Evolutionary conservation across 1,140 invertebrate species (phyloP).

Genomic region (Pantala flavescens): DNA sequence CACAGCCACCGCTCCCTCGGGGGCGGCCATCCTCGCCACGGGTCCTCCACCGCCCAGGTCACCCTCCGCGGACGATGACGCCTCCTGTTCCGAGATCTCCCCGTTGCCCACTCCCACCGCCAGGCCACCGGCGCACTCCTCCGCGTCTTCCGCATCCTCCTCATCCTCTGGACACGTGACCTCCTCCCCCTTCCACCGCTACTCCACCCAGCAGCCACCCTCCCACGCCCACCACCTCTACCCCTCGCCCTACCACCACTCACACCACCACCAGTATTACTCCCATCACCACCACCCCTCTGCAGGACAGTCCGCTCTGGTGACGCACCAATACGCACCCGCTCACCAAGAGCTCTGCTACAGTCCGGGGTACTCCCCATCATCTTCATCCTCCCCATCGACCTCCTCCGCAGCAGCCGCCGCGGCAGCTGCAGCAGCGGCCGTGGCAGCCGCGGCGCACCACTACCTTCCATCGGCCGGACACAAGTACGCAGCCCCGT

Average conservation of each 20-base stretch:
- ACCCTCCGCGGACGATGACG: slow-evolving; percentile 21
- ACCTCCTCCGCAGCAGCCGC: slow-evolving; percentile 30
- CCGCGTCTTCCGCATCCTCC: slow-evolving; percentile 1
- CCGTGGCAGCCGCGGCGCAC: not conserved
- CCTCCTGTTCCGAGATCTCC: not conserved
- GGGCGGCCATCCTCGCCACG: slow-evolving; percentile 36
- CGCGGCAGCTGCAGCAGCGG: slow-evolving; percentile 29
- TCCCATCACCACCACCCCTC: not conserved
- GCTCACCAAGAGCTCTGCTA: slow-evolving; percentile 45
- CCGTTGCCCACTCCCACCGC: not conserved
- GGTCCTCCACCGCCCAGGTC: slow-evolving; percentile 32
- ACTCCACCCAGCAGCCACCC: slow-evolving; percentile 15
- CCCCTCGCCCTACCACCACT: not conserved
- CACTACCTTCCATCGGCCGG: not conserved
- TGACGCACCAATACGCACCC: not conserved
- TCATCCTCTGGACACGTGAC: slow-evolving; percentile 13
- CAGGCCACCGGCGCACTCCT: not conserved
- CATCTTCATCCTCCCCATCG: slow-evolving; percentile 28
- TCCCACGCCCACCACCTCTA: slow-evolving; percentile 13
- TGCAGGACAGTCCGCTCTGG: not conserved
- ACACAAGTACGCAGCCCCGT: slow-evolving; percentile 18
- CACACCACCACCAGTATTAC: not conserved
- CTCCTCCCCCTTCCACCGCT: slow-evolving; percentile 18
- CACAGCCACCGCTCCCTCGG: slow-evolving; percentile 34
- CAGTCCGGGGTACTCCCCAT: slow-evolving; percentile 43